A percentile compares a stretch with the other conserved stretches of the same genome.
These are phyloP conservation scores for Lasaia peninsularis DNA, from an alignment of 1,140 invertebrate species.

Conservation along the genomic window DNA sequence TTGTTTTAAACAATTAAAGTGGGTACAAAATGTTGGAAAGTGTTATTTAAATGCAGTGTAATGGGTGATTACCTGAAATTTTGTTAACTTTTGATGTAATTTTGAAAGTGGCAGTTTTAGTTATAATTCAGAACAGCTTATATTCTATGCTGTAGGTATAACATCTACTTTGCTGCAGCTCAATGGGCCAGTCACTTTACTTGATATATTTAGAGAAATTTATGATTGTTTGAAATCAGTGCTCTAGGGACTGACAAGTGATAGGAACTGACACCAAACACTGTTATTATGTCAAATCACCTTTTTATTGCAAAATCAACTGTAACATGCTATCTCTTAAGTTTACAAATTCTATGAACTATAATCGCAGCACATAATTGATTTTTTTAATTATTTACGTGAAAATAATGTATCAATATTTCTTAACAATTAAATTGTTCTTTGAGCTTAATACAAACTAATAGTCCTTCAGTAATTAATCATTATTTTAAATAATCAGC, in stretches of 20 bases:
- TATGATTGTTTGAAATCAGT: conserved; percentile 11
- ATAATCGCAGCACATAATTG: background rate
- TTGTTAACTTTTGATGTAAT: conserved; percentile 10
- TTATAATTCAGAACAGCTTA: conserved; percentile 13
- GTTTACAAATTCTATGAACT: conserved; percentile 3
- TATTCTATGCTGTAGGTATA: conserved; percentile 11
- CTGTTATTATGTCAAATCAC: conserved; percentile 5
- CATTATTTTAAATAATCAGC: conserved; percentile 8
- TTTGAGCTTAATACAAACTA: conserved; percentile 11
- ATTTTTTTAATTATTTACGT: conserved; percentile 6
- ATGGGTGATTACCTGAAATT: conserved; percentile 8
- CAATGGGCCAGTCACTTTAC: conserved; percentile 16
- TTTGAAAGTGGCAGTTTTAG: conserved; percentile 14
- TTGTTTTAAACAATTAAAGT: no score
- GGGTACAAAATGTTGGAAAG: no score
- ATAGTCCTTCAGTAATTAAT: conserved; percentile 9
- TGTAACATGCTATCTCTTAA: conserved; percentile 3
- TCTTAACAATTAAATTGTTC: conserved; percentile 5
- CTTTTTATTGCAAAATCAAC: conserved; percentile 10
- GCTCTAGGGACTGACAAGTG: conserved; percentile 7
- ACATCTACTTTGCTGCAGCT: conserved; percentile 10
- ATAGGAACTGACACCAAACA: conserved; percentile 10
- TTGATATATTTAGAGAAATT: conserved; percentile 16
- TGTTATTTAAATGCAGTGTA: no score
- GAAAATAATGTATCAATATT: background rate